Conservation (phyloP, 1,140 invertebrate genomes). For the Drosophila biarmipes region DNA sequence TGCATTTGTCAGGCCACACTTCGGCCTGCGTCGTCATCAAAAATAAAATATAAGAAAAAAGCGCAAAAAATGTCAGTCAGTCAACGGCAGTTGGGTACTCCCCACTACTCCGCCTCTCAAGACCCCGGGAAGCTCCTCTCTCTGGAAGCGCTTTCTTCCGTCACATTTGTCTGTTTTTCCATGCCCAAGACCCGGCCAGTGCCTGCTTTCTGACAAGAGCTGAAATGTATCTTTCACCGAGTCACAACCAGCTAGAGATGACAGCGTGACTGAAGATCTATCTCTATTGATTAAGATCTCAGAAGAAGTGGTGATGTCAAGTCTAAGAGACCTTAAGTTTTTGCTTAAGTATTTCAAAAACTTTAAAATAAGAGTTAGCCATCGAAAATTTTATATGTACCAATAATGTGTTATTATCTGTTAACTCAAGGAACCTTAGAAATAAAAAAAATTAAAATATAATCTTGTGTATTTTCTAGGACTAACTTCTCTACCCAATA, state of each 20-base stretch:
- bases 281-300: background rate
- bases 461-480: too few species aligned
- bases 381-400: too few species aligned
- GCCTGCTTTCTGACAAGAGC: conserved; percentile 78
- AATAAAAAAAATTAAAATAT: too few species aligned
- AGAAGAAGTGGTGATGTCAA: background rate
- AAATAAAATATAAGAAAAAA: conserved; percentile 36
- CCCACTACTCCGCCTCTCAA: conserved; percentile 1
- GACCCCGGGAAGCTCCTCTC: conserved; percentile 9
- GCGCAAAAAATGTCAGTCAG: conserved; percentile 75
- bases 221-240: conserved; percentile 82
- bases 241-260: conserved; percentile 29
- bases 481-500: background rate
- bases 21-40: conserved; percentile 55
- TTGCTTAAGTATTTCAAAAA: too few species aligned
- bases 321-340: background rate
- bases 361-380: too few species aligned
- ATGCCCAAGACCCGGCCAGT: conserved; percentile 60
- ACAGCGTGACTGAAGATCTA: conserved; percentile 25
- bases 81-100: conserved; percentile 43
- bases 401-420: too few species aligned
- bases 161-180: conserved; percentile 75
- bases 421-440: too few species aligned
- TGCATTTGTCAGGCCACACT: conserved; percentile 81
- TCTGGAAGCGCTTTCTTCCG: conserved; percentile 74